phyloP scores from a whole-genome alignment of 2,888 invertebrate genomes.

The Hedychridium roseum region DNA sequence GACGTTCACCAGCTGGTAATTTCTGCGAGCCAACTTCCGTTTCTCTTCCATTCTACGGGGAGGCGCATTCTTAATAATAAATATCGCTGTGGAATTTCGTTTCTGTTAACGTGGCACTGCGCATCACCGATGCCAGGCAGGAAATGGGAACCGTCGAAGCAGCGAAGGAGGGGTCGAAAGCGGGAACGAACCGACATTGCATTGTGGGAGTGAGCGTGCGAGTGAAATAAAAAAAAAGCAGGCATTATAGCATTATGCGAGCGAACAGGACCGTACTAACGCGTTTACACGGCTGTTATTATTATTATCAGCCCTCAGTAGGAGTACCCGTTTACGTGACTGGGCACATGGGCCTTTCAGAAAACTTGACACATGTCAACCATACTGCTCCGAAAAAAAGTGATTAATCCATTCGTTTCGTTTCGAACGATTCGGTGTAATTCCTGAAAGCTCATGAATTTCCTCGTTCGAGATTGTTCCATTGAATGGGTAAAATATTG shows the following conservation, averaged over 20 bases:
- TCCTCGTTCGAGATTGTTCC: no score
- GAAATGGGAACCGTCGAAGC: conserved; percentile 54
- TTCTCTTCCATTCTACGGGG: no score
- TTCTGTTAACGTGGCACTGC: conserved; percentile 60
- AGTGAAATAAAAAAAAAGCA: conserved; percentile 36
- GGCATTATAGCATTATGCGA: conserved; percentile 46
- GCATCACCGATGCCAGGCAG: conserved; percentile 62
- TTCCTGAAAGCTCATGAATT: no score
- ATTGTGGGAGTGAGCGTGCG: conserved; percentile 43
- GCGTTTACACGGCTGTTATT: conserved; percentile 49
- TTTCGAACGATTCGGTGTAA: no score
- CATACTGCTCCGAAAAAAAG: no score
- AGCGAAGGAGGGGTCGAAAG: conserved; percentile 22
- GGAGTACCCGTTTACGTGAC: conserved; percentile 30
- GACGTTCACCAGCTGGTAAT: no score
- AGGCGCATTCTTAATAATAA: conserved; percentile 13
- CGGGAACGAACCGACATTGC: conserved; percentile 31
- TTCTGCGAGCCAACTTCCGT: not conserved
- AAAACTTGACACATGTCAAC: conserved; percentile 27
- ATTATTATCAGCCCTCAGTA: conserved; percentile 18
- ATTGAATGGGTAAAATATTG: no score
- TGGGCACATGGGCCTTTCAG: conserved; percentile 9
- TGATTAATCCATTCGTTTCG: no score
- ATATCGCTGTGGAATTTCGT: conserved; percentile 53
- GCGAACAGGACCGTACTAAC: conserved; percentile 46